phyloP scores from a whole-genome alignment of 2,888 invertebrate species.

The Protophormia terraenovae region DNA sequence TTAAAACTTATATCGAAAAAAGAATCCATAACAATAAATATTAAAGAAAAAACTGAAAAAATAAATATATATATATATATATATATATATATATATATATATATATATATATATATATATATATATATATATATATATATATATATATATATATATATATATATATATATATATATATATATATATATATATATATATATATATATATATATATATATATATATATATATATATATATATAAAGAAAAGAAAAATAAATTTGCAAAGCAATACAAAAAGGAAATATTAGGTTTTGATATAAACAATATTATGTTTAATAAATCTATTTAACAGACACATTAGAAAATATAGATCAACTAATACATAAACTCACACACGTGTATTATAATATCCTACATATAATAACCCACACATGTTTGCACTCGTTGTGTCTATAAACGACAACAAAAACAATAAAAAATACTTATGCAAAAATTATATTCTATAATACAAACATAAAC shows the following conservation, averaged over 20 bases:
- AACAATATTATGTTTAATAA: slow-evolving; percentile 57
- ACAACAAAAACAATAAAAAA: not conserved
- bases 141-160: too few relatives aligned
- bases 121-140: too few relatives aligned
- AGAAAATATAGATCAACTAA: slow-evolving; percentile 18
- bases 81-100: too few relatives aligned
- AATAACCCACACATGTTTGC: not conserved
- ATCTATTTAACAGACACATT: slow-evolving; percentile 51
- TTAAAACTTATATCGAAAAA: not conserved
- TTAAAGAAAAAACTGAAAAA: not conserved
- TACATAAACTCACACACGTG: not conserved
- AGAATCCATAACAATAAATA: not conserved
- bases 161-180: too few relatives aligned
- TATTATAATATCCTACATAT: not conserved
- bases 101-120: too few relatives aligned
- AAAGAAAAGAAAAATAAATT: not conserved
- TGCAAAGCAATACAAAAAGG: slow-evolving; percentile 1
- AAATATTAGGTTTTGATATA: slow-evolving; percentile 33
- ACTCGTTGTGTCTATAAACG: not conserved
- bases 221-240: too few relatives aligned
- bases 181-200: too few relatives aligned
- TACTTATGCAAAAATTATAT: not conserved
- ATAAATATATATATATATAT: not conserved
- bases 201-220: too few relatives aligned
- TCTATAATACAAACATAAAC: slow-evolving; percentile 3